Base-by-base conservation (phyloP, 2,888 invertebrate species). In the Drosophila setosimentum region DNA sequence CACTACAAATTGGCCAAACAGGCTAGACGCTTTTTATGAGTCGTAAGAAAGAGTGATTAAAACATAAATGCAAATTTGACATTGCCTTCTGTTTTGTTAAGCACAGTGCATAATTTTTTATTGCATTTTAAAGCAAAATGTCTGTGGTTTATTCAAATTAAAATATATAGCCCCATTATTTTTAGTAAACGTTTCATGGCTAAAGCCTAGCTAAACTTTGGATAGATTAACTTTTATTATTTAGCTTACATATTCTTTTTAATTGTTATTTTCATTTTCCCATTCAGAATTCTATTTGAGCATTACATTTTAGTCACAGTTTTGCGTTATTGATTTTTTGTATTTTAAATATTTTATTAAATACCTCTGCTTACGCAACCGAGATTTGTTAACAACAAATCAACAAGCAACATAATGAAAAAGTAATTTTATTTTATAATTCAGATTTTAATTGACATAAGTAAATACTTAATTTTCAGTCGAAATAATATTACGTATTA, bases 1-100 rank as follows among this genome's bases (percentile, higher is more conserved):
- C 10, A 10, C 33, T 21, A 29, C 51, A 63, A 60, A 55, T 69
- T 50, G 50, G 21, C 24, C 29, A 53, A 30, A n/a, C 32, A 6
- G 54, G n/a, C 35, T 58, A 72, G 72, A 73, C 72, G 49, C 27
- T 66, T 55, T 73, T 73, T 59, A 66, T 60, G 67, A 35, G 21
- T 54, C 55, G 48, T 57, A 60, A 68, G 16, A 35, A 16, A 48
- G 1, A 63, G 21, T 24, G 18, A 24, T 24, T n/a, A 29, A 42
- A 37, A 29, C 13, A 13, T 13, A 29, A 16, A 60, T 40, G 30
- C 30, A 11, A 49, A 54, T 68, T 33, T 48, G 33, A 30, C 54
- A 59, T 49, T 73, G 62, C 35, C 33, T 33, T 24, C 30, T 13
- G 33, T 3, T 37, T 49, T 37, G 27, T 32, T 10, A 40, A 10